Percentiles rank a stretch among this genome's conserved stretches.
Evolutionary conservation across 2,888 invertebrate genomes (phyloP).

Genomic region (Mayetiola destructor): DNA sequence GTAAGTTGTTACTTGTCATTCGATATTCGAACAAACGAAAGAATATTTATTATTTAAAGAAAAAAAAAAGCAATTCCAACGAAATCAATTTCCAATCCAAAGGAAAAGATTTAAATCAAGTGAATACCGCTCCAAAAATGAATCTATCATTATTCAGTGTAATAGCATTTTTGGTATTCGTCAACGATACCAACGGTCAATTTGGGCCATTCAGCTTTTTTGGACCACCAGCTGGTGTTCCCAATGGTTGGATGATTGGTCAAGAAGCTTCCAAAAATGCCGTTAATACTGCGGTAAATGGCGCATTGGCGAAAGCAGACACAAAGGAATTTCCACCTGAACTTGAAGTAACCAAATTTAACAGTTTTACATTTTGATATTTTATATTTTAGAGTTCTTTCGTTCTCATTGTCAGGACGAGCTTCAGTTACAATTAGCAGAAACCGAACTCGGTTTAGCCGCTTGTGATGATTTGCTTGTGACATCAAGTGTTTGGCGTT

Average conservation of each 20-base stretch:
- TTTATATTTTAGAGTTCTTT: background rate
- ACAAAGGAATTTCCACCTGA: background rate
- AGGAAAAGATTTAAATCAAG: too few relatives aligned
- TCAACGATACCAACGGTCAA: background rate
- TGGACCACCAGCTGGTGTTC: background rate
- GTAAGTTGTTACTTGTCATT: too few relatives aligned
- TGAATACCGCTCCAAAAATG: too few relatives aligned
- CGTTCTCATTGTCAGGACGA: background rate
- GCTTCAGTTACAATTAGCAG: background rate
- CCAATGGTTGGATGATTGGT: background rate
- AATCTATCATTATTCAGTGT: conserved; percentile 1
- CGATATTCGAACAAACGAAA: too few relatives aligned
- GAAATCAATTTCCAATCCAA: too few relatives aligned
- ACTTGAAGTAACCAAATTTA: background rate
- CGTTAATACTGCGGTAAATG: background rate
- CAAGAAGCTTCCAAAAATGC: conserved; percentile 1
- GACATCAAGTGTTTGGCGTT: background rate
- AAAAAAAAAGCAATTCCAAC: too few relatives aligned
- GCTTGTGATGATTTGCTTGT: background rate
- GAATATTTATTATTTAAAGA: too few relatives aligned
- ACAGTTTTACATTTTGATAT: background rate
- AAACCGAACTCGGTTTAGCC: background rate
- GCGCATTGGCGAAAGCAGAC: background rate
- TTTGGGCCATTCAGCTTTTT: background rate
- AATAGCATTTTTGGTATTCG: background rate